Conservation (phyloP, 2,113 vertebrate genomes). For the Pica pica region DNA sequence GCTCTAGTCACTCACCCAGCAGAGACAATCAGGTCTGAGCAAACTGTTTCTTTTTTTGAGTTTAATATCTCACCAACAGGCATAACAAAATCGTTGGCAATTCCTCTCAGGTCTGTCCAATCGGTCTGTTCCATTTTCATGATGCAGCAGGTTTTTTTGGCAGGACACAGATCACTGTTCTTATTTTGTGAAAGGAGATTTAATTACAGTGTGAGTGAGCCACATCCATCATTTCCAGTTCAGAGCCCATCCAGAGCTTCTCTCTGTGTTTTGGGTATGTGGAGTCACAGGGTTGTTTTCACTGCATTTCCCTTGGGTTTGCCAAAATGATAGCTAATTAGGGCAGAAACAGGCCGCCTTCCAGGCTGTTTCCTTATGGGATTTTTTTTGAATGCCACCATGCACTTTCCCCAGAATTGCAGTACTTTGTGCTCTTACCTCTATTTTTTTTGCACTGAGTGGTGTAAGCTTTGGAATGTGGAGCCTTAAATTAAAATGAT, state of each 20-base stretch:
- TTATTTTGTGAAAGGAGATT: slow-evolving; percentile 50
- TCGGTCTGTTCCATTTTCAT: slow-evolving; percentile 19
- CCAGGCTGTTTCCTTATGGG: not conserved
- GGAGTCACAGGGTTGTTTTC: not conserved
- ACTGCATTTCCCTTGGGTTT: not conserved
- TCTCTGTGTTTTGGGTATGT: not conserved
- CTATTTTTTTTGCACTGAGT: not conserved
- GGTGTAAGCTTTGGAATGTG: not conserved
- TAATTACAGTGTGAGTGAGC: slow-evolving; percentile 43
- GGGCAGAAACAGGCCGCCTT: not conserved
- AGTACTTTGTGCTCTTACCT: not conserved
- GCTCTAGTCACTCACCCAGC: not conserved
- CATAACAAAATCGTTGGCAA: not conserved
- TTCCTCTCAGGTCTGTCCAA: not conserved
- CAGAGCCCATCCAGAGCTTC: slow-evolving; percentile 11
- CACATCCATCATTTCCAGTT: slow-evolving; percentile 64
- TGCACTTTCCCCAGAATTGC: not conserved
- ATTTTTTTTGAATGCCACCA: not conserved
- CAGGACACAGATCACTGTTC: slow-evolving; percentile 27
- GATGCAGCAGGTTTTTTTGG: slow-evolving; percentile 29
- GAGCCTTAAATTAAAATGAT: not conserved
- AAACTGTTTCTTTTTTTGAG: not conserved
- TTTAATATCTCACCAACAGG: not conserved
- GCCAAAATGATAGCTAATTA: not conserved
- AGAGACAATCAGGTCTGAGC: not conserved